phyloP scores from a whole-genome alignment of 2,113 vertebrate genomes.

The Crypturellus undulatus region DNA sequence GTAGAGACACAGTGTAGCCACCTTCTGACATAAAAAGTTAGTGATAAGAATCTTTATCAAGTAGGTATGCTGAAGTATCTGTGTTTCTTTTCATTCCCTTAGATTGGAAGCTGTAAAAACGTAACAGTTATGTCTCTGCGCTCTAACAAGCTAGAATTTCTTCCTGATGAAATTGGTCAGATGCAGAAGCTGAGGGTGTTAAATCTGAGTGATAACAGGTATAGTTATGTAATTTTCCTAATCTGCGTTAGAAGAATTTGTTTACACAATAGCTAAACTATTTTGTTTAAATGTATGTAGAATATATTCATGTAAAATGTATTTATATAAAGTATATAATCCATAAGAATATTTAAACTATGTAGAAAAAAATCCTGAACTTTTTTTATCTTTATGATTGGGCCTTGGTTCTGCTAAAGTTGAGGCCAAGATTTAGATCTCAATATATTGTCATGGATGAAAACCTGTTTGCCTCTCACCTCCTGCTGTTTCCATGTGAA shows the following conservation, averaged over 20 bases:
- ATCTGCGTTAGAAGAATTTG: not conserved
- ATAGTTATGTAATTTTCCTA: conserved; percentile 20
- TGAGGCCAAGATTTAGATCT: not conserved
- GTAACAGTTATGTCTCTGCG: conserved; percentile 98
- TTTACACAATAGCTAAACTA: not conserved
- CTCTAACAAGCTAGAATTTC: conserved; percentile 97
- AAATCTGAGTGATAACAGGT: conserved; percentile 98
- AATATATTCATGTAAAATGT: not conserved
- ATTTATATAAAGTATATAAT: not conserved
- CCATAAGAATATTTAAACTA: not conserved
- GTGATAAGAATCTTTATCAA: not conserved
- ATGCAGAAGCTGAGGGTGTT: conserved; percentile 98
- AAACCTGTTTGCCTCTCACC: not conserved
- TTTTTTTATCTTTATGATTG: not conserved
- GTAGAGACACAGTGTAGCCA: not conserved
- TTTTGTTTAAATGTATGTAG: not conserved
- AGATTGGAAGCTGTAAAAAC: conserved; percentile 98
- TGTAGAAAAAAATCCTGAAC: not conserved
- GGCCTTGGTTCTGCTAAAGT: not conserved
- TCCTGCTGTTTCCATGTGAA: not conserved
- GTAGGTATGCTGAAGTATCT: not conserved
- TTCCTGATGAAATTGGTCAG: conserved; percentile 98
- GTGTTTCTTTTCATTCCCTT: not conserved
- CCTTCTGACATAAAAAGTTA: not conserved
- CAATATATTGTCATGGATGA: not conserved